Evolutionary conservation across 2,888 invertebrate species (phyloP).

Genomic region (Cotesia congregata): DNA sequence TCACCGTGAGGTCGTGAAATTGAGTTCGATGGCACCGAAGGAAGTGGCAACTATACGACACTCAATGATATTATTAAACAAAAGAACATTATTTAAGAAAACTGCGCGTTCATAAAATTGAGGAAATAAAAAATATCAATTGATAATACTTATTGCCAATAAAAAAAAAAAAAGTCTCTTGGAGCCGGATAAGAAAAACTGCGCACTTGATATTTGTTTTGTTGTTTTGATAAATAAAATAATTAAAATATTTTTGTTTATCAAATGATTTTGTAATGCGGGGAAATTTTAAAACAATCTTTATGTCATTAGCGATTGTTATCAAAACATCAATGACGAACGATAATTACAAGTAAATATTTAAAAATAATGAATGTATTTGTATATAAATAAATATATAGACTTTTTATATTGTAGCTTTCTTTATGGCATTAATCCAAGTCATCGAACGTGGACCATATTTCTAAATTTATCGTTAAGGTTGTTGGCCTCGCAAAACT

Average conservation of each 20-base stretch:
- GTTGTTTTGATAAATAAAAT: not conserved
- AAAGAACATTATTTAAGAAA: not conserved
- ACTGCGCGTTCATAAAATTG: not conserved
- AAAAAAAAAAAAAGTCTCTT: not conserved
- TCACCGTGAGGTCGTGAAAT: slow-evolving; percentile 26
- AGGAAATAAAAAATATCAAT: not conserved
- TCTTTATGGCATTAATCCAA: slow-evolving; percentile 37
- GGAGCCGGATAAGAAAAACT: not conserved
- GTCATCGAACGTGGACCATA: slow-evolving; percentile 37
- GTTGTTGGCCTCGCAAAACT: slow-evolving; percentile 33
- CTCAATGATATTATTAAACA: not conserved
- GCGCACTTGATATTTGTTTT: not conserved
- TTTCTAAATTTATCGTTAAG: slow-evolving; percentile 41
- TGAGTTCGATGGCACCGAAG: slow-evolving; percentile 28
- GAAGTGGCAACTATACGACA: slow-evolving; percentile 7
- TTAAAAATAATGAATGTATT: not conserved
- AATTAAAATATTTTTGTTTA: not conserved
- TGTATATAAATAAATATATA: slow-evolving; percentile 15
- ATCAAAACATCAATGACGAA: not conserved
- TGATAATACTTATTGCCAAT: not conserved
- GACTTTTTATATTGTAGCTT: not conserved
- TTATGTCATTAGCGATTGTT: not conserved
- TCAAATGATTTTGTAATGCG: not conserved
- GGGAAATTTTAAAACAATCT: not conserved
- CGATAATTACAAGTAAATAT: not conserved